phyloP scores from a whole-genome alignment of 2,888 invertebrate genomes.

The Cybosia mesomella region DNA sequence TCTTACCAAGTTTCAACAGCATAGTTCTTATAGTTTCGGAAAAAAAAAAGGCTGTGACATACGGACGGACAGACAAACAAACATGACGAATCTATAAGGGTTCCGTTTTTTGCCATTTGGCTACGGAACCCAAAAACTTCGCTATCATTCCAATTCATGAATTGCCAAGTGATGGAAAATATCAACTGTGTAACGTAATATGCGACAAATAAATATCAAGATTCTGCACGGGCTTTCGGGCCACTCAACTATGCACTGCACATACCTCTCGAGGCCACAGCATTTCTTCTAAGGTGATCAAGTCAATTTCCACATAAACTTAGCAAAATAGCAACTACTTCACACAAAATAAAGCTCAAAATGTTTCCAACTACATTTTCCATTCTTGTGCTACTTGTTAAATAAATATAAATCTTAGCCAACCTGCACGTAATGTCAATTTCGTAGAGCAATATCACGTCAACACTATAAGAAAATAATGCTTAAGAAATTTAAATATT shows the following conservation, averaged over 20 bases:
- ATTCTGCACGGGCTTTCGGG: conserved; percentile 61
- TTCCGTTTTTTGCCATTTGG: too few relatives aligned
- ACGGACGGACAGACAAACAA: too few relatives aligned
- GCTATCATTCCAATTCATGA: conserved; percentile 28
- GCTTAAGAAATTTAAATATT: conserved; percentile 38
- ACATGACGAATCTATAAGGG: too few relatives aligned
- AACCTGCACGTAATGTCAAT: conserved; percentile 12
- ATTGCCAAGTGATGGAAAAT: conserved; percentile 50
- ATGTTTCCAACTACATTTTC: conserved; percentile 21
- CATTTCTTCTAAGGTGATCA: conserved; percentile 80
- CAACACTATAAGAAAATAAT: conserved; percentile 35
- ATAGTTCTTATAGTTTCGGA: too few relatives aligned
- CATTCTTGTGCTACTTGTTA: conserved; percentile 37
- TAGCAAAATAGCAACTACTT: conserved; percentile 34
- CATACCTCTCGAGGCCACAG: conserved; percentile 76
- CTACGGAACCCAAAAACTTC: too few relatives aligned
- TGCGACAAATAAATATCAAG: conserved; percentile 56
- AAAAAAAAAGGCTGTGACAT: too few relatives aligned
- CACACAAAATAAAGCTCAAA: conserved; percentile 33
- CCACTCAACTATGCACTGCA: conserved; percentile 59
- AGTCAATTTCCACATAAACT: conserved; percentile 49
- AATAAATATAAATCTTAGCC: conserved; percentile 42
- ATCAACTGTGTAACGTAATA: conserved; percentile 54
- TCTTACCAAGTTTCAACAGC: too few relatives aligned
- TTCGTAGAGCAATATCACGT: conserved; percentile 34